These are phyloP conservation scores for Ceriagrion tenellum DNA, from an alignment of 2,888 invertebrate species.

Conservation along the genomic window DNA sequence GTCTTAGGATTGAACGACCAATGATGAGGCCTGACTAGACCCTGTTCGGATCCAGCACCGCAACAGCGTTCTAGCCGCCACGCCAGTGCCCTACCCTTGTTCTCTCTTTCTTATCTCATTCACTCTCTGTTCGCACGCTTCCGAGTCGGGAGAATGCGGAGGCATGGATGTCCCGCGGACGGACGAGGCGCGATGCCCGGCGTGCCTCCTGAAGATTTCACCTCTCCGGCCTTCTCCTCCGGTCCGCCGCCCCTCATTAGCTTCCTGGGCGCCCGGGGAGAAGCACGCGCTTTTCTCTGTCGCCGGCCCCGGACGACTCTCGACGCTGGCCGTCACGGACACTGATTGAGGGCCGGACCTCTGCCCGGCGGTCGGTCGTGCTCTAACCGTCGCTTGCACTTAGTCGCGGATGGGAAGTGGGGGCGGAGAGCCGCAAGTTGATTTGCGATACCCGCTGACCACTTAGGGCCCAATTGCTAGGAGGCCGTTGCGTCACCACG, in stretches of 20 bases:
- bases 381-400: background rate
- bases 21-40: too few species aligned
- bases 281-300: background rate
- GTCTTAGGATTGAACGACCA: too few species aligned
- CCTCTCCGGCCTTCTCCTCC: too few species aligned
- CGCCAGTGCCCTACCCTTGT: too few species aligned
- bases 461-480: conserved; percentile 43
- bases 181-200: too few species aligned
- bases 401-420: background rate
- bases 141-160: background rate
- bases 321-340: background rate
- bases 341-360: conserved; percentile 18
- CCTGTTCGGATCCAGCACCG: too few species aligned
- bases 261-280: background rate
- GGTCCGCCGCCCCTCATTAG: background rate
- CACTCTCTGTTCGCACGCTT: background rate
- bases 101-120: background rate
- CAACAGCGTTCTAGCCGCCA: too few species aligned
- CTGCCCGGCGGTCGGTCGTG: background rate
- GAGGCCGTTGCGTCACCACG: background rate
- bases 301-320: background rate
- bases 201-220: background rate
- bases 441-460: conserved; percentile 33
- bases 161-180: too few species aligned
- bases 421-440: background rate